Evolutionary conservation across 2,888 invertebrate genomes (phyloP), one percentile per base, ranked within the genome.

Genomic region (Lasioglossum marginatum): DNA sequence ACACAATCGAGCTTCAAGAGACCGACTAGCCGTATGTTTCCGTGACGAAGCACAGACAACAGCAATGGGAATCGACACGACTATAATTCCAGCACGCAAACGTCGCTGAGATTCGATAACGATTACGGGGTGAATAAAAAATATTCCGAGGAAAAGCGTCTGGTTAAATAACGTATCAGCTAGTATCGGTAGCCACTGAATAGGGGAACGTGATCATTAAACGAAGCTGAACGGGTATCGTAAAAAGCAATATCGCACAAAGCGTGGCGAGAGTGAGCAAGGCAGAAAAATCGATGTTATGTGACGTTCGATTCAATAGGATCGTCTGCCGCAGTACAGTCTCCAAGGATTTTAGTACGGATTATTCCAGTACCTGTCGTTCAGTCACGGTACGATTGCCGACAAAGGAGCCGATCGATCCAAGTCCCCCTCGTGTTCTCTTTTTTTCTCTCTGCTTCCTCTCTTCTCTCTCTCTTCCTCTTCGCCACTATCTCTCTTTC

Each of bases 291-390:
- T 89, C 85, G 89, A 87, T 81, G 85, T 89, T 89, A 86, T 87
- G 86, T 79, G 89, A 89, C 81, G 86, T 89, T 89, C 89, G 89
- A 87, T 82, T 87, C 74, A 87, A 87, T 82, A 79, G 78, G 86
- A 77, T 77, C 85, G 85, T 77, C 85, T 86, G 85, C 79, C 84
- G 80, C 82, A 43, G 82, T 79, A 81, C 77, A 71, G 88, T 86
- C 90, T 88, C 90, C 80, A 76, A 90, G 90, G 90, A 90, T 87
- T 88, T 89, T 85, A 88, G 87, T 87, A 86, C 88, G 85, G 87
- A 89, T 89, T 90, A 90, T 89, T 86, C 88, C 82, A 78, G 80
- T 87, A 81, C 85, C 88, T 87, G 83, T 79, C 85, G 86, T 81
- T 83, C 82, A 83, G 81, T 81, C 87, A 80, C 84, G 87, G 77